phyloP scores from a whole-genome alignment of 2,797 vertebrate species.

The Leuciscus waleckii region DNA sequence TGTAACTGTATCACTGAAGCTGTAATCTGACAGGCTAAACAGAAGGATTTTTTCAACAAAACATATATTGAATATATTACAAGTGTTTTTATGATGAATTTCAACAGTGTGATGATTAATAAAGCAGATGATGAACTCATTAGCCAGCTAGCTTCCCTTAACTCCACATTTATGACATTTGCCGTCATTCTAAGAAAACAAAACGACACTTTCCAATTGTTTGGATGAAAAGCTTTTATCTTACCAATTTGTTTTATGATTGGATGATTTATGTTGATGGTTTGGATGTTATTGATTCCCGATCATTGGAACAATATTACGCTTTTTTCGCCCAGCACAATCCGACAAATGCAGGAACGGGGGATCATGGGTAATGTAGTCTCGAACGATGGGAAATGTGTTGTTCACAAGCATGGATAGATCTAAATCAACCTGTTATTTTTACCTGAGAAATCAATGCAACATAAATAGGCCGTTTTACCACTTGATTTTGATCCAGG shows the following conservation, averaged over 20 bases:
- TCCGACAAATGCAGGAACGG: conserved; percentile 17
- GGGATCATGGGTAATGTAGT: conserved; percentile 42
- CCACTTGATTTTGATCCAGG: background rate
- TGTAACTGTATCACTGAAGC: background rate
- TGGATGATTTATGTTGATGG: conserved; percentile 2
- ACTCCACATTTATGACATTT: conserved; percentile 28
- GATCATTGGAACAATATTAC: conserved; percentile 37
- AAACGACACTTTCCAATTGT: background rate
- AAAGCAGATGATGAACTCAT: conserved; percentile 47
- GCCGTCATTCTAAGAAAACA: conserved; percentile 2
- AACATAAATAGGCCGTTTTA: background rate
- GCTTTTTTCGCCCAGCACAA: conserved; percentile 24
- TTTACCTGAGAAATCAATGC: background rate
- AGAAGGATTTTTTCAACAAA: background rate
- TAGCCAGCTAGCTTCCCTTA: conserved; percentile 45
- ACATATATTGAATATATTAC: background rate
- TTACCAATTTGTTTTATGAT: conserved; percentile 25
- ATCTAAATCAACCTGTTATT: conserved; percentile 4
- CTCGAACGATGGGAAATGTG: conserved; percentile 36
- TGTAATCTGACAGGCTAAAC: background rate
- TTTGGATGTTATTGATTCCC: conserved; percentile 22
- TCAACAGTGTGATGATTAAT: conserved; percentile 22
- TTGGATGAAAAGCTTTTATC: conserved; percentile 13
- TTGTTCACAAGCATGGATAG: background rate
- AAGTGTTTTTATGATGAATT: background rate